Evolutionary conservation across 1,140 invertebrate species (phyloP).

Genomic region (Pseudomyrmex pallidus): DNA sequence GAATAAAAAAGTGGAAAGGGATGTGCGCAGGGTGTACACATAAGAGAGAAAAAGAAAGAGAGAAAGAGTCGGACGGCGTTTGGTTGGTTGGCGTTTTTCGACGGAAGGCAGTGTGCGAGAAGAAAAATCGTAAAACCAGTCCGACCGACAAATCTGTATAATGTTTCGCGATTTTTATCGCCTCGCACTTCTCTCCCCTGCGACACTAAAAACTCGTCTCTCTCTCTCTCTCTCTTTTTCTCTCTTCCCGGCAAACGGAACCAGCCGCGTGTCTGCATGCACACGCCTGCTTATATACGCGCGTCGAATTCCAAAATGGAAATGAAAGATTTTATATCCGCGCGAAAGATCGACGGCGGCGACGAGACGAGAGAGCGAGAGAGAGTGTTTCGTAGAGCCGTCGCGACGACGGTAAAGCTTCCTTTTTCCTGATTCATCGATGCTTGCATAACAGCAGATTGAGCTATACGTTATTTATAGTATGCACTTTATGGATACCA

Average conservation of each 20-base stretch:
- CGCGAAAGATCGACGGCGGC: conserved; percentile 54
- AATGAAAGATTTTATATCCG: conserved; percentile 75
- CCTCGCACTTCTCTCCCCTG: conserved; percentile 56
- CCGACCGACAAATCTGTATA: conserved; percentile 83
- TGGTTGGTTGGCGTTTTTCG: conserved; percentile 36
- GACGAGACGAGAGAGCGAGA: conserved; percentile 5
- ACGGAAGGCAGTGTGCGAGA: conserved; percentile 59
- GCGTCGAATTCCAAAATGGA: conserved; percentile 72
- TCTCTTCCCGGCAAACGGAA: background rate
- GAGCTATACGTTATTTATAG: conserved; percentile 59
- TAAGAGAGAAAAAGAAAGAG: no score
- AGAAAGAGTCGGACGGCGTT: conserved; percentile 30
- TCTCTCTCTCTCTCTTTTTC: conserved; percentile 6
- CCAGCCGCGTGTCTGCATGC: conserved; percentile 37
- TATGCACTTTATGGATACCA: conserved; percentile 39
- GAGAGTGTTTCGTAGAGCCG: conserved; percentile 33
- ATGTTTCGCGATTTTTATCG: conserved; percentile 83
- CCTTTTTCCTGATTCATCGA: conserved; percentile 55
- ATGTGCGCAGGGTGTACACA: background rate
- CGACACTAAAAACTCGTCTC: conserved; percentile 60
- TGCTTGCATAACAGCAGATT: conserved; percentile 61
- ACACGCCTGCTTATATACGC: conserved; percentile 60
- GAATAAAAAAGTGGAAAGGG: conserved; percentile 74
- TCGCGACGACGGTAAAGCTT: conserved; percentile 33
- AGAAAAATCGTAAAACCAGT: conserved; percentile 83